phyloP scores from a whole-genome alignment of 2,888 invertebrate species.

The Labia minor region DNA sequence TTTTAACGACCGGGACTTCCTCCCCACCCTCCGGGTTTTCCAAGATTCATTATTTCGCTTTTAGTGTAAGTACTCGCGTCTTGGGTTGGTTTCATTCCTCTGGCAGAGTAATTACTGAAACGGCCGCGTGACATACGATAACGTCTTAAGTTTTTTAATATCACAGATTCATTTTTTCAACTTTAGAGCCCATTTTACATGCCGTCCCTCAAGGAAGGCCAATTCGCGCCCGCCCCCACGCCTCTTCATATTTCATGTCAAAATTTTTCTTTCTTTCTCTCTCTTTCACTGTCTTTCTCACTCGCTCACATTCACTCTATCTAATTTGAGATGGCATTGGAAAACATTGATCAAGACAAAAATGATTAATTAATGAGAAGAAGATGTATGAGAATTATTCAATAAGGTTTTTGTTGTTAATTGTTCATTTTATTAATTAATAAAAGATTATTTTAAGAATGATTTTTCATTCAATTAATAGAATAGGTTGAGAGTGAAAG shows the following conservation, averaged over 20 bases:
- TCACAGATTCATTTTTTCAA: not conserved
- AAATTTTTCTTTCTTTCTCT: not conserved
- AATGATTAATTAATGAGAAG: too few species aligned
- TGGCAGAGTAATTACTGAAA: not conserved
- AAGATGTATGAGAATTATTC: too few species aligned
- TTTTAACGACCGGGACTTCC: not conserved
- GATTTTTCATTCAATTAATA: too few species aligned
- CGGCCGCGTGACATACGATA: constrained; percentile 13
- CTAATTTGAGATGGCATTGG: too few species aligned
- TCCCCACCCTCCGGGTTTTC: too few species aligned
- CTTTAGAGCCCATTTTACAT: not conserved
- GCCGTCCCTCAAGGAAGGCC: not conserved
- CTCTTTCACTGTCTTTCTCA: too few species aligned
- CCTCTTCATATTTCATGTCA: not conserved
- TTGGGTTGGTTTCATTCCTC: not conserved
- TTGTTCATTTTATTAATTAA: too few species aligned
- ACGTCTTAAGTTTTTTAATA: constrained; percentile 13
- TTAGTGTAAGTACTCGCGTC: not conserved
- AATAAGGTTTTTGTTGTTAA: too few species aligned
- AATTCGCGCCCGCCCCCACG: not conserved
- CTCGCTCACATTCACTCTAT: too few species aligned
- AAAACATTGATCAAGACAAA: too few species aligned
- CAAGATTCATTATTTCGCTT: not conserved
- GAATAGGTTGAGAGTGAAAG: too few species aligned
- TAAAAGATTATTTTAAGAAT: too few species aligned